These are phyloP conservation scores for Trichogramma evanescens DNA, from an alignment of 2,888 invertebrate species.

Conservation along the genomic window DNA sequence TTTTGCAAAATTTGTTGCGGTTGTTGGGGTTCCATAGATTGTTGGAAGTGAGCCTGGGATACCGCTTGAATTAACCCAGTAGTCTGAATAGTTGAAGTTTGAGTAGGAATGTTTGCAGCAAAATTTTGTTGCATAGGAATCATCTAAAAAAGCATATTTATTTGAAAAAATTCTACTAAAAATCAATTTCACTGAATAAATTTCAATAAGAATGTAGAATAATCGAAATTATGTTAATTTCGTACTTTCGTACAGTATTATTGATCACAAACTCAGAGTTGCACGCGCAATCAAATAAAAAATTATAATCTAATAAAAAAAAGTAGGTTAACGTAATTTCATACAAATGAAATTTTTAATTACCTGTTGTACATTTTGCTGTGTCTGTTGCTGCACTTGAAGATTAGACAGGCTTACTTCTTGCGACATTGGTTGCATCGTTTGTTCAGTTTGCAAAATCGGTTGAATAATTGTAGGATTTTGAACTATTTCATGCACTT, in stretches of 20 bases:
- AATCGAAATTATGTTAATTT: neutral
- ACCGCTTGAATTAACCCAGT: slow-evolving; percentile 15
- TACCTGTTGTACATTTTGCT: slow-evolving; percentile 30
- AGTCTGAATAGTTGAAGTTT: slow-evolving; percentile 14
- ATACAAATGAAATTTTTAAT: slow-evolving; percentile 19
- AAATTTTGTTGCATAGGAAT: slow-evolving; percentile 17
- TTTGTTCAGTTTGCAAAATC: slow-evolving; percentile 37
- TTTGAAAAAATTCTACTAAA: neutral
- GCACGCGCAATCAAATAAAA: neutral
- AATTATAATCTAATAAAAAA: slow-evolving; percentile 3
- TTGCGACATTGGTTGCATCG: slow-evolving; percentile 42
- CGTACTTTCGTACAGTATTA: no score
- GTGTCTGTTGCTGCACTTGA: slow-evolving; percentile 27
- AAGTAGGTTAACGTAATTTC: slow-evolving; percentile 13
- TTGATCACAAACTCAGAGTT: neutral
- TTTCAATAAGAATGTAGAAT: neutral
- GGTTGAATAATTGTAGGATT: slow-evolving; percentile 24
- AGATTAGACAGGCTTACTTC: slow-evolving; percentile 29
- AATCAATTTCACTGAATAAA: neutral
- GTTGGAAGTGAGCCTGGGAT: slow-evolving; percentile 15
- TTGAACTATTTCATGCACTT: slow-evolving; percentile 30
- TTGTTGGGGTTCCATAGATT: slow-evolving; percentile 16
- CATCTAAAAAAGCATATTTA: slow-evolving; percentile 1
- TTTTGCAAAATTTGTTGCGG: slow-evolving; percentile 20
- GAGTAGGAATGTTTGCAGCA: slow-evolving; percentile 21